These are phyloP conservation scores for Dasyornis broadbenti DNA, from an alignment of 2,113 vertebrate species.

Conservation along the genomic window DNA sequence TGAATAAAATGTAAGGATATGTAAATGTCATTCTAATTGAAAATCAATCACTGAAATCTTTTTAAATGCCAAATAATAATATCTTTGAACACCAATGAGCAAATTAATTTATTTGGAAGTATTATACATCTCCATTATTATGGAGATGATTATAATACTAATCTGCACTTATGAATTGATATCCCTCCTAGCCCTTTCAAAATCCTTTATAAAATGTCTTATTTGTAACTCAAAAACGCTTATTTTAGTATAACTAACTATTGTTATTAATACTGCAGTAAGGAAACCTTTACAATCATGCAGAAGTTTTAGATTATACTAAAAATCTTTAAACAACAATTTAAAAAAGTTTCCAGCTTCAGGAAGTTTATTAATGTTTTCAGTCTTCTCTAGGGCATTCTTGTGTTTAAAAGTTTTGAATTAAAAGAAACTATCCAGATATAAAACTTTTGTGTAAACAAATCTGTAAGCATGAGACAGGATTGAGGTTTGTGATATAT, in stretches of 20 bases:
- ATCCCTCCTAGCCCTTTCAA: not conserved
- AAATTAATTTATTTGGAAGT: constrained; percentile 15
- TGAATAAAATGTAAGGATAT: not conserved
- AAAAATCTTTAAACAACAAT: not conserved
- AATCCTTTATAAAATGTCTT: not conserved
- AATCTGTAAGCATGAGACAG: not conserved
- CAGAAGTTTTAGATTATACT: not conserved
- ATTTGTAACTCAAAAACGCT: not conserved
- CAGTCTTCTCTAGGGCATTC: not conserved
- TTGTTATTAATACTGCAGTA: not conserved
- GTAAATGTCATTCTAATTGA: constrained; percentile 10
- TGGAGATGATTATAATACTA: not conserved
- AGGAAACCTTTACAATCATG: not conserved
- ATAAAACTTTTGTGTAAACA: not conserved
- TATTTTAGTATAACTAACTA: not conserved
- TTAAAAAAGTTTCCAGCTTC: not conserved
- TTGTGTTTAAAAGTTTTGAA: not conserved
- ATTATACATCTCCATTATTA: not conserved
- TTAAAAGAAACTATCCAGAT: not conserved
- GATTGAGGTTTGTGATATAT: not conserved
- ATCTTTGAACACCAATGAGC: not conserved
- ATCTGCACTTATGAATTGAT: not conserved
- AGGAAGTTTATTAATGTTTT: not conserved
- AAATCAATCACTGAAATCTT: not conserved
- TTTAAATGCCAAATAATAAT: not conserved